Conservation (phyloP, 2,113 vertebrate species). For the Megalops atlanticus region DNA sequence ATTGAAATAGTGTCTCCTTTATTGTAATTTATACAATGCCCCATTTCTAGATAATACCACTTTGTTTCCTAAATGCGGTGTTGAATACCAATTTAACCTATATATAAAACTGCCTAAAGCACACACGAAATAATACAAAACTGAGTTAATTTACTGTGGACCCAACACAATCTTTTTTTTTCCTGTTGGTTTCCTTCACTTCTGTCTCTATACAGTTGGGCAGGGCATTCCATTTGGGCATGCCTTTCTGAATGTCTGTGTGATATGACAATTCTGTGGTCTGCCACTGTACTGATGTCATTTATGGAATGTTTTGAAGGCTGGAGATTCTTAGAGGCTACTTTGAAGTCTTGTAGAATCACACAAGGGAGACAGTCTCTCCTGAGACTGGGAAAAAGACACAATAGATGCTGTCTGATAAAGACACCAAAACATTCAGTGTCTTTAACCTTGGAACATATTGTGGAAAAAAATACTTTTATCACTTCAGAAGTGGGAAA, state of each 20-base stretch:
- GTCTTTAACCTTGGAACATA: background rate
- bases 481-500: slow-evolving; percentile 22
- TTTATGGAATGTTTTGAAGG: slow-evolving; percentile 2
- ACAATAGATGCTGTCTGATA: slow-evolving; percentile 17
- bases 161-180: background rate
- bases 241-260: slow-evolving; percentile 9
- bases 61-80: background rate
- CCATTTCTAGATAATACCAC: no score
- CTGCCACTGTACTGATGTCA: background rate
- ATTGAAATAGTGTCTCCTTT: background rate
- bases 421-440: background rate
- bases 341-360: slow-evolving; percentile 5
- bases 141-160: background rate
- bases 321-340: slow-evolving; percentile 1
- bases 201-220: background rate
- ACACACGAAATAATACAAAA: background rate
- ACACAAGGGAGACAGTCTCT: background rate
- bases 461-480: background rate
- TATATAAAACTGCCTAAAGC: background rate
- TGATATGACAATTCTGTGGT: slow-evolving; percentile 7
- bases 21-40: background rate
- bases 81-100: background rate
- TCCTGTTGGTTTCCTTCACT: background rate
- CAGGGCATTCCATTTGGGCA: background rate
- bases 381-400: background rate